Evolutionary conservation across 1,140 invertebrate species (phyloP).

Genomic region (Heterodera schachtii): DNA sequence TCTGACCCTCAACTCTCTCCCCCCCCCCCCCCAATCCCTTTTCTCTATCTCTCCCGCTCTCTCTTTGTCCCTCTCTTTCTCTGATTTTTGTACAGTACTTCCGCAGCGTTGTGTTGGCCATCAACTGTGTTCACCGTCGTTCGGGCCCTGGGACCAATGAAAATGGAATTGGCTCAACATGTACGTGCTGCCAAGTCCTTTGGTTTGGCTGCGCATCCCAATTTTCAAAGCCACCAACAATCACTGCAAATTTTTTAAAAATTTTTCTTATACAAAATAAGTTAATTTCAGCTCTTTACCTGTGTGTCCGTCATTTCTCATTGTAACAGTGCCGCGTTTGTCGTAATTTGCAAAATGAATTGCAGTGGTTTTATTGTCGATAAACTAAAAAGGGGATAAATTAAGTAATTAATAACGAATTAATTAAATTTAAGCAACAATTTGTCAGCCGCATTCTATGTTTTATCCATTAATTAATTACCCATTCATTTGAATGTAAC

Average conservation of each 20-base stretch:
- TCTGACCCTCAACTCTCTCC: too few species aligned
- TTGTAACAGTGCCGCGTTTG: slow-evolving; percentile 45
- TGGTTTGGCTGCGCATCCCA: slow-evolving; percentile 66
- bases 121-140: slow-evolving; percentile 45
- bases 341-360: slow-evolving; percentile 58
- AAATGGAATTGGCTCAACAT: slow-evolving; percentile 81
- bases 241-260: slow-evolving; percentile 47
- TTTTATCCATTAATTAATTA: slow-evolving; percentile 39
- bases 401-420: too few species aligned
- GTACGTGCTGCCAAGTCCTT: slow-evolving; percentile 75
- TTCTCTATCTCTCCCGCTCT: too few species aligned
- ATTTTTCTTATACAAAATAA: too few species aligned
- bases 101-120: not conserved
- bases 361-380: slow-evolving; percentile 13
- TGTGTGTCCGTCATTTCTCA: slow-evolving; percentile 56
- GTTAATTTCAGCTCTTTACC: too few species aligned
- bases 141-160: slow-evolving; percentile 76
- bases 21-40: too few species aligned
- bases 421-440: not conserved
- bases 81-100: too few species aligned
- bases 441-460: not conserved
- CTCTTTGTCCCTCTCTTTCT: too few species aligned
- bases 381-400: slow-evolving; percentile 34
- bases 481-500: slow-evolving; percentile 56
- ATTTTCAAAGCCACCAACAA: slow-evolving; percentile 52